Conservation (phyloP, 1,140 invertebrate species). For the Myzus persicae region DNA sequence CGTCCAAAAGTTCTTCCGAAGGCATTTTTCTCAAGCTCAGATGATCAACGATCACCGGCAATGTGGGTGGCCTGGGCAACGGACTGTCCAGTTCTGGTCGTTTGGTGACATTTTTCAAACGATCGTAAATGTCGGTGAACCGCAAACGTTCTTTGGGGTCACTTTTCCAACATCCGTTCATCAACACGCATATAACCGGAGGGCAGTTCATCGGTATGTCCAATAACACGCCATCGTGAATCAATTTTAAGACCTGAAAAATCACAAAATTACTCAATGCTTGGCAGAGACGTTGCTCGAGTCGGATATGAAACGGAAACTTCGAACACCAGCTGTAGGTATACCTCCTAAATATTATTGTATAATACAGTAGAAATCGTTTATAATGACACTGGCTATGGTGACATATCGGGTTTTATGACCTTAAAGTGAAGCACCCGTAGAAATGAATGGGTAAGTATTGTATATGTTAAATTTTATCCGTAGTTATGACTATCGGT, state of each 20-base stretch:
- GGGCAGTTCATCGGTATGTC: constrained; percentile 83
- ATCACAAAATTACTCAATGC: neutral
- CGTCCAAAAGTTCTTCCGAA: constrained; percentile 67
- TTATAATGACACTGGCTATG: too few relatives aligned
- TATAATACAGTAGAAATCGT: too few relatives aligned
- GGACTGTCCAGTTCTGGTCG: constrained; percentile 7
- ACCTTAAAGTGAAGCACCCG: too few relatives aligned
- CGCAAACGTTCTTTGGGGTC: constrained; percentile 80
- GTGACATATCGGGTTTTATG: too few relatives aligned
- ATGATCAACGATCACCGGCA: constrained; percentile 61
- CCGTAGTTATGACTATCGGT: too few relatives aligned
- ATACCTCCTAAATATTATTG: neutral
- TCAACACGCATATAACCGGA: constrained; percentile 77
- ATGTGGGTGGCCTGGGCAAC: constrained; percentile 61
- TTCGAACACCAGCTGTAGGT: neutral
- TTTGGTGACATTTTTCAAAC: constrained; percentile 68
- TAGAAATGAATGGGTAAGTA: too few relatives aligned
- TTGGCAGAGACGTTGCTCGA: neutral
- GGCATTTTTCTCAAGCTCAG: constrained; percentile 64
- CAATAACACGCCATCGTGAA: constrained; percentile 84
- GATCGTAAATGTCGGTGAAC: constrained; percentile 77
- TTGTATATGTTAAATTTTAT: too few relatives aligned
- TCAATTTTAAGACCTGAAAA: constrained; percentile 78
- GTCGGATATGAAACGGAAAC: neutral
- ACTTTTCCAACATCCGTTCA: constrained; percentile 86